phyloP scores from a whole-genome alignment of 2,888 invertebrate species.

The Hirtodrosophila confusa region DNA sequence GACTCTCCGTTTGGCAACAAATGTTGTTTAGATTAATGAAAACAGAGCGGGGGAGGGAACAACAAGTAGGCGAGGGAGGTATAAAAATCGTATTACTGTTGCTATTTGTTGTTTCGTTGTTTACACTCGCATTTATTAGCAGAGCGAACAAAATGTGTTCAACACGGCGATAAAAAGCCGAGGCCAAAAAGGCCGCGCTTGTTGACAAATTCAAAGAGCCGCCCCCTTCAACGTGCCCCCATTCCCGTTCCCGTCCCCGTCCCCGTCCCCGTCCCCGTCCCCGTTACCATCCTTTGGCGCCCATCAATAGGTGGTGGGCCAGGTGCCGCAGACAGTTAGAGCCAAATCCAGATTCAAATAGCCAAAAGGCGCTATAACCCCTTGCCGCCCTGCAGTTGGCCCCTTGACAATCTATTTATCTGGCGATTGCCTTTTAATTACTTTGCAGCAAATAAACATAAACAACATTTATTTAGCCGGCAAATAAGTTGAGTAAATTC shows the following conservation, averaged over 20 bases:
- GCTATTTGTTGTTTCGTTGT: slow-evolving; percentile 35
- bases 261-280: no score
- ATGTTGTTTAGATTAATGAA: no score
- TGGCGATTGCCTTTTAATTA: slow-evolving; percentile 65
- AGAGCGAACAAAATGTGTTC: slow-evolving; percentile 23
- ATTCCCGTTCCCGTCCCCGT: no score
- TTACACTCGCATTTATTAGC: slow-evolving; percentile 58
- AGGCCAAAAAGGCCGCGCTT: neutral
- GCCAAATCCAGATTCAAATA: neutral
- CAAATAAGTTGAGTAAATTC: slow-evolving; percentile 30
- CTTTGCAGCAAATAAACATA: slow-evolving; percentile 68
- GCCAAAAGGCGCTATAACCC: neutral
- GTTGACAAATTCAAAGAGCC: slow-evolving; percentile 17
- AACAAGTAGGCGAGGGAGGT: neutral
- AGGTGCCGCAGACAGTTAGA: no score
- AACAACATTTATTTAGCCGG: slow-evolving; percentile 44
- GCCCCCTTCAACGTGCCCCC: no score
- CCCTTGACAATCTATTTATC: slow-evolving; percentile 38
- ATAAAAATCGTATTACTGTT: slow-evolving; percentile 17
- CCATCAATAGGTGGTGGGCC: no score
- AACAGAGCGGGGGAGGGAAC: neutral
- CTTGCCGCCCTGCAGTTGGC: neutral
- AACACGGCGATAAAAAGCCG: neutral
- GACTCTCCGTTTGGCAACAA: slow-evolving; percentile 44
- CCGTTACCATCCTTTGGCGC: no score